phyloP scores from a whole-genome alignment of 1,140 invertebrate genomes.

The Drosophila pachea region DNA sequence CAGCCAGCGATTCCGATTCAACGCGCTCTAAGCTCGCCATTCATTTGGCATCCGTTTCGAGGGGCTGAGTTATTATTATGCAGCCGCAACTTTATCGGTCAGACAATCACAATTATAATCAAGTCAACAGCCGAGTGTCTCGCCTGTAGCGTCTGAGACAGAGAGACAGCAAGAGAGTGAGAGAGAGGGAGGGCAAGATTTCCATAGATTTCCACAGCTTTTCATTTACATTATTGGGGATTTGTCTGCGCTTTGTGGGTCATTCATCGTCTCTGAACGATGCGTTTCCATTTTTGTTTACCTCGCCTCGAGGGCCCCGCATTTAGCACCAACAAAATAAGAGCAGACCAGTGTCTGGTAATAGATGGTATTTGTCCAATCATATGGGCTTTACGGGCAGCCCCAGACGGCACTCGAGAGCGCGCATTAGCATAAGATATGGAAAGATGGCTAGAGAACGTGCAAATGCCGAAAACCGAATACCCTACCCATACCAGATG shows the following conservation, averaged over 20 bases:
- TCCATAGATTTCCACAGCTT: conserved; percentile 18
- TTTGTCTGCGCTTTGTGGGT: conserved; percentile 19
- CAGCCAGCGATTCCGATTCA: conserved; percentile 59
- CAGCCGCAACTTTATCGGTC: conserved; percentile 13
- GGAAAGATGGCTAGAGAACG: not conserved
- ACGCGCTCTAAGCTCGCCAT: conserved; percentile 45
- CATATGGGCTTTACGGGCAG: conserved; percentile 17
- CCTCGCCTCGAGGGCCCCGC: conserved; percentile 25
- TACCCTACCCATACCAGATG: not conserved
- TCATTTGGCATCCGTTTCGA: too few species aligned
- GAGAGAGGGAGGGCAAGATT: not conserved
- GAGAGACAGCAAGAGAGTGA: too few species aligned
- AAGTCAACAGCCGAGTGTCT: conserved; percentile 22
- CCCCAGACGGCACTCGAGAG: conserved; percentile 4
- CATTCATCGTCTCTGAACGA: conserved; percentile 1
- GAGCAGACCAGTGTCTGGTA: conserved; percentile 35
- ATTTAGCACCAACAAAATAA: conserved; percentile 59
- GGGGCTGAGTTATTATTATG: too few species aligned
- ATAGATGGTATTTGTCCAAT: conserved; percentile 5
- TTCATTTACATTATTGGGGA: conserved; percentile 18
- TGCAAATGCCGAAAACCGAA: not conserved
- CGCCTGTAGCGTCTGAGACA: not conserved
- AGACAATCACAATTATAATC: conserved; percentile 45
- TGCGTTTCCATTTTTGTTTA: not conserved
- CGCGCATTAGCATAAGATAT: conserved; percentile 58